Evolutionary conservation across 2,797 vertebrate species (phyloP).

Genomic region (Oryzias sinensis): DNA sequence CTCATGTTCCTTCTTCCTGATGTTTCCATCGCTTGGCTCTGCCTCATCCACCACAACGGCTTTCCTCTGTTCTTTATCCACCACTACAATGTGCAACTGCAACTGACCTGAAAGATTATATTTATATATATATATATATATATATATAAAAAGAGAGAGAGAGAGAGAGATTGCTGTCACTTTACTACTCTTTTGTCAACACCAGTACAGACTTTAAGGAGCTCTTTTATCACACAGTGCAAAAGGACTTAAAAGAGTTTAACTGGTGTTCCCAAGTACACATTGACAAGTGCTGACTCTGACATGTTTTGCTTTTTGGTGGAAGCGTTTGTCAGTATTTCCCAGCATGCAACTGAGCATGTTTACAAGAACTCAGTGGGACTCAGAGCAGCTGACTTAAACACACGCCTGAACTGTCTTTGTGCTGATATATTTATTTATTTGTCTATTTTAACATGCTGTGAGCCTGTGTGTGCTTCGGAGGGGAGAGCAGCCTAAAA

Average conservation of each 20-base stretch:
- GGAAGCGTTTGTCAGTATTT: neutral
- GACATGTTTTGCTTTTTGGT: slow-evolving; percentile 6
- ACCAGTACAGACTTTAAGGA: slow-evolving; percentile 12
- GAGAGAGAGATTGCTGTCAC: slow-evolving; percentile 36
- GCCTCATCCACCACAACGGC: too few species aligned
- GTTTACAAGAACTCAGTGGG: slow-evolving; percentile 1
- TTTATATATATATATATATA: too few species aligned
- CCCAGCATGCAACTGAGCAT: neutral
- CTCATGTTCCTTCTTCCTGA: too few species aligned
- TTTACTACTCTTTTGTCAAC: slow-evolving; percentile 18
- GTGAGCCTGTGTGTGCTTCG: slow-evolving; percentile 15
- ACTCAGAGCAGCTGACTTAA: slow-evolving; percentile 11
- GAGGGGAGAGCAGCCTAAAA: slow-evolving; percentile 19
- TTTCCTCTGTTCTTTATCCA: too few species aligned
- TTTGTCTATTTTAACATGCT: slow-evolving; percentile 6
- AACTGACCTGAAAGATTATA: too few species aligned
- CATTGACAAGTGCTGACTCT: neutral
- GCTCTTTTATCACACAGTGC: slow-evolving; percentile 27
- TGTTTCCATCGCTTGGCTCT: too few species aligned
- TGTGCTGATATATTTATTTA: slow-evolving; percentile 8
- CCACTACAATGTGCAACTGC: too few species aligned
- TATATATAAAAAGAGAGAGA: too few species aligned
- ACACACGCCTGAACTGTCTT: slow-evolving; percentile 5
- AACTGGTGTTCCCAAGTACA: slow-evolving; percentile 14
- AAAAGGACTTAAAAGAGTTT: slow-evolving; percentile 13